A percentile compares a stretch with the other conserved stretches of the same genome.
Conservation (phyloP, 2,888 invertebrate genomes). For the Sinhomidia bicolor region DNA sequence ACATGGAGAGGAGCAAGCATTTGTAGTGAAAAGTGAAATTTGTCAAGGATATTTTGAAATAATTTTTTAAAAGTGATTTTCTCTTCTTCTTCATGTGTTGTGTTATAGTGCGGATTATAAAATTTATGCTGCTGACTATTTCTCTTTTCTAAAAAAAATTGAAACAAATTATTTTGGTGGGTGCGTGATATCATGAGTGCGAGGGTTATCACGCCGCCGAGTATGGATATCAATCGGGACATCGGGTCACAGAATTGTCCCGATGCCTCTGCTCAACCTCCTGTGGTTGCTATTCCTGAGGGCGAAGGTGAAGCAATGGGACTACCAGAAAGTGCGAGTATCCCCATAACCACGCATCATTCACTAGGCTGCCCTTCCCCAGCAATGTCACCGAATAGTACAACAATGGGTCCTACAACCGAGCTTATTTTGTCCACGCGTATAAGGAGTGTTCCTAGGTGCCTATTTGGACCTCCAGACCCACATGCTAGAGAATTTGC, state of each 20-base stretch:
- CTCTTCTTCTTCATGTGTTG: neutral
- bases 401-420: constrained; percentile 6
- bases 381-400: constrained; percentile 60
- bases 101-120: neutral
- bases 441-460: constrained; percentile 40
- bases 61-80: neutral
- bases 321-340: constrained; percentile 36
- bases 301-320: constrained; percentile 35
- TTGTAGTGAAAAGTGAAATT: neutral
- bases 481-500: constrained; percentile 75
- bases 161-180: neutral
- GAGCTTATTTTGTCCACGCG: constrained; percentile 57
- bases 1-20: neutral
- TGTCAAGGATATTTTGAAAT: neutral
- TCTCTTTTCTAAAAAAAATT: neutral
- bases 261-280: constrained; percentile 48
- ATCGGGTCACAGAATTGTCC: constrained; percentile 64
- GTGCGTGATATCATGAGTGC: constrained; percentile 66
- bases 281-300: constrained; percentile 48
- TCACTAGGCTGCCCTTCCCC: constrained; percentile 66
- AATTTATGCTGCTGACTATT: neutral
- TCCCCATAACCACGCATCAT: constrained; percentile 41
- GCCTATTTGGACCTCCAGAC: constrained; percentile 78
- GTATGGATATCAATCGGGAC: constrained; percentile 72
- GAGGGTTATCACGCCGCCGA: constrained; percentile 68